Conservation (phyloP, 2,113 vertebrate species). For the Mastomys coucha region DNA sequence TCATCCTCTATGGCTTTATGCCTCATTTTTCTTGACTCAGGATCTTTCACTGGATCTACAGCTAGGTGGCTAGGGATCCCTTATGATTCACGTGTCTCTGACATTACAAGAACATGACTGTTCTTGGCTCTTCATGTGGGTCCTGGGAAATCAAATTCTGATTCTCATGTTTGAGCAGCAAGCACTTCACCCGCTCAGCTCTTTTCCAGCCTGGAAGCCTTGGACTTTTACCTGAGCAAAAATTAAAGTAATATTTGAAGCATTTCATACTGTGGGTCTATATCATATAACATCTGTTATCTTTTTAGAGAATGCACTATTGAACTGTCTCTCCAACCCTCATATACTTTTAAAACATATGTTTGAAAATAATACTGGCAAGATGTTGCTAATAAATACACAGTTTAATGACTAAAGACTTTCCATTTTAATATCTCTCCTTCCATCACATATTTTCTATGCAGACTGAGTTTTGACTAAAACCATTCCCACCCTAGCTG, state of each 20-base stretch:
- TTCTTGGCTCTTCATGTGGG: background rate
- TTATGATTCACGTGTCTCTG: background rate
- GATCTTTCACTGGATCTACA: background rate
- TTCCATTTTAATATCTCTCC: background rate
- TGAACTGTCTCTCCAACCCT: no score
- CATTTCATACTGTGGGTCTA: background rate
- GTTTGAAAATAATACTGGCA: conserved; percentile 43
- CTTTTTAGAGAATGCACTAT: background rate
- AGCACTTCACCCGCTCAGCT: no score
- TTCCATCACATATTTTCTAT: background rate
- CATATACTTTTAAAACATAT: background rate
- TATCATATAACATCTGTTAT: background rate
- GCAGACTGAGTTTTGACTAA: background rate
- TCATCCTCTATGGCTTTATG: background rate
- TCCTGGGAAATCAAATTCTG: background rate
- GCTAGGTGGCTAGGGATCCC: background rate
- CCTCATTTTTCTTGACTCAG: background rate
- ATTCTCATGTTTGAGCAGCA: background rate
- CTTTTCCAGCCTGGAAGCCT: background rate
- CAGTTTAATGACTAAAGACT: background rate
- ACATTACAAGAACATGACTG: background rate
- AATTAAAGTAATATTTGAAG: background rate
- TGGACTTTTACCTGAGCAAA: background rate
- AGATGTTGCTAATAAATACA: conserved; percentile 1
- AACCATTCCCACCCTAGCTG: background rate